Evolutionary conservation across 2,113 vertebrate genomes (phyloP).

Genomic region (human): DNA sequence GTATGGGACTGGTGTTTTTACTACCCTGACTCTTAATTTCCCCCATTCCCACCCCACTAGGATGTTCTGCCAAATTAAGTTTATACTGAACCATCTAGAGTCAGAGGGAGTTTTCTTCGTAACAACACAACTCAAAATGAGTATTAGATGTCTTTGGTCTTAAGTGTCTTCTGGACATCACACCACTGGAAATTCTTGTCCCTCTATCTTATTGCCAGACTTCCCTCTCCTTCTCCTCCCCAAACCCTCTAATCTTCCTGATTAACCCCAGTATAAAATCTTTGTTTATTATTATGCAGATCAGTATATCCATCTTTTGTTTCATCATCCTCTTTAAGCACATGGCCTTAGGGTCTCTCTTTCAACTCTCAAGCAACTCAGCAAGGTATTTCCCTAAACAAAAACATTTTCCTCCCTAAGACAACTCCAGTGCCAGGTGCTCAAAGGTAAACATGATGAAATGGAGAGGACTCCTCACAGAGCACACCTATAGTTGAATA

Average conservation of each 20-base stretch:
- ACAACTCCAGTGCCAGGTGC: neutral
- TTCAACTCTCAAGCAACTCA: neutral
- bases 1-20: neutral
- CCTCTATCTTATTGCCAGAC: neutral
- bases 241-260: neutral
- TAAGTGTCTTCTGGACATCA: neutral
- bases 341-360: neutral
- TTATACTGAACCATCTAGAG: neutral
- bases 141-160: neutral
- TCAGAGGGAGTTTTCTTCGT: neutral
- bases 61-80: constrained; percentile 14
- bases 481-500: neutral
- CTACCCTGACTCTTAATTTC: neutral
- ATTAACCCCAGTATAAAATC: neutral
- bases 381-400: constrained; percentile 20
- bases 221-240: neutral
- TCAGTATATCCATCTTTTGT: neutral
- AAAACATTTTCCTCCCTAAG: neutral
- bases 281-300: neutral
- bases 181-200: neutral
- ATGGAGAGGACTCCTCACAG: neutral
- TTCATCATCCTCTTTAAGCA: neutral
- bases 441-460: neutral
- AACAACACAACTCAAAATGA: neutral
- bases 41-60: neutral